Evolutionary conservation across 2,888 invertebrate species (phyloP), one percentile per base, ranked within the genome.

Genomic region (Cremastinae sp.): DNA sequence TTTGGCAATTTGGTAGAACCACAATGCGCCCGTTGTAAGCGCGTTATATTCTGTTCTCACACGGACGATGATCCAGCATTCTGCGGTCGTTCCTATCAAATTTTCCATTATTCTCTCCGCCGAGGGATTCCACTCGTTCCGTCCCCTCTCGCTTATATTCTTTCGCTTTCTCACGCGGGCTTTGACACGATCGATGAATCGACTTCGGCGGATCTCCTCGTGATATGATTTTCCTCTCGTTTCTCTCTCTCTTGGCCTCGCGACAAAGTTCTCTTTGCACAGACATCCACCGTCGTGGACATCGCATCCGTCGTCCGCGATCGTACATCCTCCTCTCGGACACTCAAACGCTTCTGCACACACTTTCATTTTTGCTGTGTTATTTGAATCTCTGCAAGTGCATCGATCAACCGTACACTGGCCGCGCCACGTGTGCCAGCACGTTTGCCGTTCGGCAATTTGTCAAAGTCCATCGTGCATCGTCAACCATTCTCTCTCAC

Each of bases 391-490:
- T 71, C 80, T 76, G 76, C 69, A 75, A n/a, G n/a, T 75, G 72
- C 82, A 80, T 82, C 80, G 79, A 81, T 82, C 82, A 68, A 80
- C 75, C 78, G 75, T 77, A 53, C 47, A n/a, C n/a, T n/a, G n/a
- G n/a, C 18, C 73, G 78, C 72, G 78, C 78, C 78, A 79, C 72
- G 79, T 78, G 78, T 41, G 78, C 66, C 62, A 69, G 75, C 64
- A 64, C 71, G 65, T 78, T 58, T 54, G 79, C 74, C 74, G 66
- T 80, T 82, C 78, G 65, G 74, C 78, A 80, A 80, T 80, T 79
- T 80, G 78, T 80, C 82, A 80, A 78, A 80, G 81, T 79, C 78
- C 59, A 59, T 18, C 66, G 38, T 41, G 18, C 54, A 54, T 34
- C 62, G 56, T 45, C 47, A 38, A 68, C 68, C 51, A 47, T 41